Percentiles rank a stretch among this genome's conserved stretches.
Evolutionary conservation across 1,140 invertebrate species (phyloP).

Genomic region (Pseudoatta argentina): DNA sequence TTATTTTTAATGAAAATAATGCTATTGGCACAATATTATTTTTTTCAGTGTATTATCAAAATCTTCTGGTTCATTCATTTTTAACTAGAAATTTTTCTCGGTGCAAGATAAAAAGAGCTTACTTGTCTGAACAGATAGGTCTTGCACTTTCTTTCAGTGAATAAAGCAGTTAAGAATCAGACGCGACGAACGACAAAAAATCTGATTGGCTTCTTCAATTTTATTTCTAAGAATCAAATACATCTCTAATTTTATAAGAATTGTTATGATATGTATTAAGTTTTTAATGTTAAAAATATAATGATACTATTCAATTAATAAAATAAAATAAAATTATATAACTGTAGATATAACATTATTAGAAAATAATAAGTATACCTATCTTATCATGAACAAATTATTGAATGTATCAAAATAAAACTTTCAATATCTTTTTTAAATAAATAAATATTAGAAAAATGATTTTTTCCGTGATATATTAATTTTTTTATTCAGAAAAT

Average conservation of each 20-base stretch:
- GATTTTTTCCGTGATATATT: not conserved
- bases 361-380: not conserved
- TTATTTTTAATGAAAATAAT: too few relatives aligned
- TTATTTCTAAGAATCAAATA: not conserved
- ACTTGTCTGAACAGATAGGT: not conserved
- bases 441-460: not conserved
- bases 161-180: not conserved
- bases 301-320: not conserved
- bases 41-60: too few relatives aligned
- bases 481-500: not conserved
- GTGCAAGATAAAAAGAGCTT: not conserved
- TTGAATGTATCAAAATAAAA: not conserved
- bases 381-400: not conserved
- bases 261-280: not conserved
- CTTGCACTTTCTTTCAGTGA: slow-evolving; percentile 25
- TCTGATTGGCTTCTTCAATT: not conserved
- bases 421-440: slow-evolving; percentile 13
- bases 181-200: not conserved
- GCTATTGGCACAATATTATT: too few relatives aligned
- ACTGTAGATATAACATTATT: not conserved
- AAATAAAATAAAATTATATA: slow-evolving; percentile 3
- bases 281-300: not conserved
- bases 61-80: too few relatives aligned
- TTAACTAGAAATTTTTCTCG: too few relatives aligned
- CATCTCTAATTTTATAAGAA: not conserved